These are phyloP conservation scores for Phoronis australis DNA, from an alignment of 2,888 invertebrate genomes.

Conservation along the genomic window DNA sequence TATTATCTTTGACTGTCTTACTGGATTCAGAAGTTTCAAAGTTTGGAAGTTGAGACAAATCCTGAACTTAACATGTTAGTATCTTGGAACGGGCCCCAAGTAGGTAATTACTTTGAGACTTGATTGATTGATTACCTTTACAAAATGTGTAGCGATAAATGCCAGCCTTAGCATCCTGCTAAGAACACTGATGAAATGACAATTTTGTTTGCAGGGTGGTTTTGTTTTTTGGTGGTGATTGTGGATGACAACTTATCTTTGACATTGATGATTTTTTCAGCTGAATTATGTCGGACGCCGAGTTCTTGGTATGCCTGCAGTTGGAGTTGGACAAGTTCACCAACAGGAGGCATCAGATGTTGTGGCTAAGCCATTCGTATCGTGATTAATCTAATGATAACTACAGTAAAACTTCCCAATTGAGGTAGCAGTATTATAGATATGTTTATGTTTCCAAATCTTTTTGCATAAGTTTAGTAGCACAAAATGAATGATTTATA, in stretches of 20 bases:
- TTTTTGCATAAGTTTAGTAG: no score
- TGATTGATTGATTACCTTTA: no score
- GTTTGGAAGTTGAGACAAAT: no score
- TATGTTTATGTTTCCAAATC: not conserved
- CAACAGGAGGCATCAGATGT: constrained; percentile 32
- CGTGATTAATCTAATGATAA: not conserved
- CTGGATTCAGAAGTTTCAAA: no score
- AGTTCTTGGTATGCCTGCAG: constrained; percentile 74
- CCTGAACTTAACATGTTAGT: no score
- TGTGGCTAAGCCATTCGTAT: constrained; percentile 26
- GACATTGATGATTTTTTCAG: constrained; percentile 58
- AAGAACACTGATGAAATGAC: not conserved
- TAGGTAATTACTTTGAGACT: no score
- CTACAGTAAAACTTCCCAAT: not conserved
- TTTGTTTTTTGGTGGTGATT: constrained; percentile 1
- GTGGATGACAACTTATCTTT: constrained; percentile 15
- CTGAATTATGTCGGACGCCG: constrained; percentile 74
- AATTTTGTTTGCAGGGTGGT: not conserved
- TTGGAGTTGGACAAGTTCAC: constrained; percentile 65
- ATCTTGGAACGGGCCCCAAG: no score
- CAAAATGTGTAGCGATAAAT: no score
- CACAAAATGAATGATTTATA: no score
- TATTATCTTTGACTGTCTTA: no score
- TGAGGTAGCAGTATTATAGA: not conserved
- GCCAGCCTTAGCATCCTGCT: no score